These are phyloP conservation scores for Bellardia bayeri DNA, from an alignment of 2,888 invertebrate genomes.

Conservation along the genomic window DNA sequence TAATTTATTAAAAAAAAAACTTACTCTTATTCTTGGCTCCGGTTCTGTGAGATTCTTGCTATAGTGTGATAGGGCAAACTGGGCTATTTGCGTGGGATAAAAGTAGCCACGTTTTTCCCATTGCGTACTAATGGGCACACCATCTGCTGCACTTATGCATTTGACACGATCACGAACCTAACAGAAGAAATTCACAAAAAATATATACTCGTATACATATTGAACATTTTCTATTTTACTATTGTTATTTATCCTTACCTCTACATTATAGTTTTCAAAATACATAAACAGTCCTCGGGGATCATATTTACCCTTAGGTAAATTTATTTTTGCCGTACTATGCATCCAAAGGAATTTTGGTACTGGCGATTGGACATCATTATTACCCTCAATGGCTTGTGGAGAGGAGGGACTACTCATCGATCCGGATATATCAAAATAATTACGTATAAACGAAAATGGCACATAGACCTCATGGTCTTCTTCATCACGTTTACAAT, in stretches of 20 bases:
- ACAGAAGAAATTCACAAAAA: conserved; percentile 9
- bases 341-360: conserved; percentile 97
- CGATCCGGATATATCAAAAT: conserved; percentile 97
- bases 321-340: conserved; percentile 95
- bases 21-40: conserved; percentile 88
- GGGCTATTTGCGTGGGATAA: conserved; percentile 99
- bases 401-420: conserved; percentile 82
- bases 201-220: not conserved
- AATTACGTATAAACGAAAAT: conserved; percentile 95
- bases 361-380: conserved; percentile 78
- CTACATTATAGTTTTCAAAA: conserved; percentile 99
- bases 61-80: conserved; percentile 98
- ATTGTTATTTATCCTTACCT: conserved; percentile 84
- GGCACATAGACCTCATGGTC: conserved; percentile 92
- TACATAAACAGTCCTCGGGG: conserved; percentile 96
- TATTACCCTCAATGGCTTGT: conserved; percentile 66
- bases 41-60: conserved; percentile 96
- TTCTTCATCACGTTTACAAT: conserved; percentile 91
- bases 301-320: conserved; percentile 94
- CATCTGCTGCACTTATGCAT: conserved; percentile 96
- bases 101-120: conserved; percentile 98
- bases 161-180: conserved; percentile 94
- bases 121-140: conserved; percentile 97
- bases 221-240: not conserved
- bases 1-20: no score